phyloP scores from a whole-genome alignment of 2,113 vertebrate species.

The Bubo blakistoni region DNA sequence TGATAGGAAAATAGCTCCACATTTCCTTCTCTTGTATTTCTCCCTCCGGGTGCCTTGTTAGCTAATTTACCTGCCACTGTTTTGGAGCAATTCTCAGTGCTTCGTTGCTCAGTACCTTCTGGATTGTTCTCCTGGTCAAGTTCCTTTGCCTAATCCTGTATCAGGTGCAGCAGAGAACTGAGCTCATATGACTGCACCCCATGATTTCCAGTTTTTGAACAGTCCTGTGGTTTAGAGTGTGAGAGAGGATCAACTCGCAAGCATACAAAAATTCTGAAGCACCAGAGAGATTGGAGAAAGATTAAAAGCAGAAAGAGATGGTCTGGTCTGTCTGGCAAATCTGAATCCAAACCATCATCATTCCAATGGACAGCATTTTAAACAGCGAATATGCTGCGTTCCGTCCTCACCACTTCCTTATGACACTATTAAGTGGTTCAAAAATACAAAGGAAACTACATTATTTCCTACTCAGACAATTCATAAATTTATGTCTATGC shows the following conservation, averaged over 20 bases:
- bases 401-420: not conserved
- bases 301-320: not conserved
- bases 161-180: not conserved
- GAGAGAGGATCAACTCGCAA: not conserved
- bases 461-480: not conserved
- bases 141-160: not conserved
- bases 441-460: not conserved
- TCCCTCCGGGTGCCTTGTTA: conserved; percentile 15
- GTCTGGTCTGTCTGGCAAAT: not conserved
- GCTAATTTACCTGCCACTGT: not conserved
- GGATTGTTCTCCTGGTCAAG: not conserved
- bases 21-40: not conserved
- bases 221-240: not conserved
- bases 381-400: not conserved
- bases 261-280: not conserved
- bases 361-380: not conserved
- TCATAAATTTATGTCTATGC: not conserved
- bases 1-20: not conserved
- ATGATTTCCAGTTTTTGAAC: not conserved
- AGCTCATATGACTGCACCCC: not conserved
- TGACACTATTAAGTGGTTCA: not conserved
- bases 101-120: conserved; percentile 5
- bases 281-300: not conserved
- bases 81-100: not conserved
- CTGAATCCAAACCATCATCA: not conserved